Evolutionary conservation across 2,113 vertebrate genomes (phyloP), one percentile per base, ranked within the genome.

Genomic region (Spea multiplicata): DNA sequence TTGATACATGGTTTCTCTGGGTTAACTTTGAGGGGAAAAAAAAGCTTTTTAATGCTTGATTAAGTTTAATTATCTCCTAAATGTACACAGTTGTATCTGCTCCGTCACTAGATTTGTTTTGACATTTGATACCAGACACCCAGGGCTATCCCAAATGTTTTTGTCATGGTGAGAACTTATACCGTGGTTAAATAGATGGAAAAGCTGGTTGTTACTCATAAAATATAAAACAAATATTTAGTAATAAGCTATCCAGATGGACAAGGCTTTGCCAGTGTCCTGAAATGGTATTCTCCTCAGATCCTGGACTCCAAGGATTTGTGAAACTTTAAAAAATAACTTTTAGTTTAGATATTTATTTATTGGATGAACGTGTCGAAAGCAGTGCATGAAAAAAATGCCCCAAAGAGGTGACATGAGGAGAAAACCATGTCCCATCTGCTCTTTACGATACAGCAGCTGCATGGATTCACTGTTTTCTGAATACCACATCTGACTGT

Each of bases 371-470:
- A 66, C 14, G 16, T 66, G 49, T 66, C 55, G 50, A 47, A 59
- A 67, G 44, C 78, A 74, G 4, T 66, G 13, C 45, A 47, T 30
- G 62, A 68, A 66, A 59, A n/a, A 71, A 47, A 73, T 74, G 44
- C 71, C 71, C 70, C 62, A 49, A 57, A 64, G 50, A 67, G 78
- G 78, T 74, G 64, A 80, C 59, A 68, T 68, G 53, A 80, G 78
- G 78, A 72, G 57, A 80, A 49, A 74, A 52, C 50, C 45, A 80
- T 68, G 68, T 68, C 78, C 78, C 78, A 80, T 53, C 78, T 74
- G 78, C 78, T 67, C 78, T 80, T 80, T 74, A 80, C 53, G 70
- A 79, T 17, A 65, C n/a, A 64, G 73, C 71, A 80, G 78, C 78
- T 80, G 69, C 68, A 64, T 64, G 67, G 77, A 80, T 55, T 48